Base-by-base conservation (phyloP, 2,113 vertebrate species). In the Oryzias woworae region DNA sequence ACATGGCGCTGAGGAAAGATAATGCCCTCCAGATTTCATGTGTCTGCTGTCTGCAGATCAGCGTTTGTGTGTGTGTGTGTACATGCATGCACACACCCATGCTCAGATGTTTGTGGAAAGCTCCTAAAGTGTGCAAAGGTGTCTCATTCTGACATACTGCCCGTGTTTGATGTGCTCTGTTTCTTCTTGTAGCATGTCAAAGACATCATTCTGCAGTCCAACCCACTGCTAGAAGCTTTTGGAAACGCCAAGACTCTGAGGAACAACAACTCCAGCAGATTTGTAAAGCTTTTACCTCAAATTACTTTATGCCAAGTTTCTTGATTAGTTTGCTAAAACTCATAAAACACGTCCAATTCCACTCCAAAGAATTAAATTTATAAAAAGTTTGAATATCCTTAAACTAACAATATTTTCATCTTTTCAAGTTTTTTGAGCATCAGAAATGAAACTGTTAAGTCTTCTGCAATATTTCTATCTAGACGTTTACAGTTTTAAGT, bases 261-360 rank as follows among this genome's bases (percentile, higher is more conserved):
- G 73, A 99, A 99, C 92, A 99, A 99, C 92, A 99, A 98, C 87
- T 99, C 97, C 85, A 99, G 96, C 90, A 91, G 97, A 94, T 99
- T 99, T 67, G 96, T 99, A 91, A 95, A 96, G 87, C 15, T 69
- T 47, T 49, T 4, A 12, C 64, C 42, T 71, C 1, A 18, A 23
- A 17, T 23, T 18, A 23, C 36, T 22, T 0, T 8, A 7, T 44
- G 62, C 18, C 28, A 53, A 22, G 52, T 74, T 66, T 53, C 47
- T 54, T 55, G 73, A 78, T 53, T 10, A 4, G 17, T 13, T 22
- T 31, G 43, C 28, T 55, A 49, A 22, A 46, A 49, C 61, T 58
- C 60, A 16, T 60, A 44, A 46, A 36, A 36, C 36, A 36, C 12
- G 10, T 12, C 8, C 8, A 36, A 36, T 12, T 36, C 36, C 8